Conservation (phyloP, 2,797 vertebrate species). For the Nannoperca obscura region DNA sequence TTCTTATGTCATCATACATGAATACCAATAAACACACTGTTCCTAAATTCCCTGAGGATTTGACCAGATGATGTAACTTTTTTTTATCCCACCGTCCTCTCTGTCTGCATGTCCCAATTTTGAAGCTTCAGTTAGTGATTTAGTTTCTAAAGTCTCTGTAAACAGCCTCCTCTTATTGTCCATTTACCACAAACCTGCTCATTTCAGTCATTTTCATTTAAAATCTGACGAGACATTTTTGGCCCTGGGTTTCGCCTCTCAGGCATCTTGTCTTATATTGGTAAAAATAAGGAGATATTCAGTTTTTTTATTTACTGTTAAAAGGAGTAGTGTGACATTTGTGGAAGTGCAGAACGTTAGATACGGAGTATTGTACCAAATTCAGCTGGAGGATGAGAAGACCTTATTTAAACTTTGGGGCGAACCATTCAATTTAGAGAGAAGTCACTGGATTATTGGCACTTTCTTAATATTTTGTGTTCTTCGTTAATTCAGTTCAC, state of each 20-base stretch:
- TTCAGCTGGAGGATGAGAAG: not conserved
- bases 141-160: not conserved
- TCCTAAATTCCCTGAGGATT: not conserved
- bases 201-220: not conserved
- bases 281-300: not conserved
- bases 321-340: not conserved
- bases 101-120: not conserved
- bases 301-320: not conserved
- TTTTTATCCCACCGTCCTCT: slow-evolving; percentile 7
- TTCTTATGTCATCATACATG: not conserved
- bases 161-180: not conserved
- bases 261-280: not conserved
- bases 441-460: too few relatives aligned
- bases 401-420: not conserved
- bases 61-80: slow-evolving; percentile 2
- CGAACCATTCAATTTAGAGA: not conserved
- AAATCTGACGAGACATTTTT: not conserved
- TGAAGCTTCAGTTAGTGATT: not conserved
- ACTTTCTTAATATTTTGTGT: not conserved
- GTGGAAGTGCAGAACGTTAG: too few relatives aligned
- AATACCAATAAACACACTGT: not conserved
- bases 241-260: not conserved
- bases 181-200: too few relatives aligned
- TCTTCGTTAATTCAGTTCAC: not conserved
- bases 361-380: not conserved